A percentile compares a stretch with the other conserved stretches of the same genome.
phyloP scores from a whole-genome alignment of 2,113 vertebrate genomes.

The Otocyon megalotis region DNA sequence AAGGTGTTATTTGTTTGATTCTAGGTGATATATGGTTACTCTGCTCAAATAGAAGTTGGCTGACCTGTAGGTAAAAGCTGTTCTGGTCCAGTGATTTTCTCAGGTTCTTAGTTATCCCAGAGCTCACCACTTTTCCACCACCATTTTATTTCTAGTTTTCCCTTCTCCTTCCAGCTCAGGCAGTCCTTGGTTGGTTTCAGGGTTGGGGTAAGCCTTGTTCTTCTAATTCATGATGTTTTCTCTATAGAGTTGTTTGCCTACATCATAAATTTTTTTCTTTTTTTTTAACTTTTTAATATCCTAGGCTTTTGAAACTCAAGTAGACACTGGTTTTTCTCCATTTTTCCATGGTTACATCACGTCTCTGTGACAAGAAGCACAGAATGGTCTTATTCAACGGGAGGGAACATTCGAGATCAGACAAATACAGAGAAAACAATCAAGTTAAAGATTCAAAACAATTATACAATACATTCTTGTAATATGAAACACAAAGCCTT shows the following conservation, averaged over 20 bases:
- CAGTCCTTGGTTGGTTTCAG: background rate
- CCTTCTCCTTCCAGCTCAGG: background rate
- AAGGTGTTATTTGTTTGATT: background rate
- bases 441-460: background rate
- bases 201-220: background rate
- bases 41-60: background rate
- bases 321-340: background rate
- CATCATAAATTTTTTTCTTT: background rate
- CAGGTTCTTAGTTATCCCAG: background rate
- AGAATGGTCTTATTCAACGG: background rate
- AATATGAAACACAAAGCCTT: background rate
- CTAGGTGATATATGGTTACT: background rate
- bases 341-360: background rate
- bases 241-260: background rate
- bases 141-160: background rate
- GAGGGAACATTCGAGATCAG: background rate
- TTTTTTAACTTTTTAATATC: background rate
- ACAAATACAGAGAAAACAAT: background rate
- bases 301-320: conserved; percentile 16
- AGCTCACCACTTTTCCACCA: background rate
- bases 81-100: background rate
- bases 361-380: background rate
- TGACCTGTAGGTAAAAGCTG: background rate
- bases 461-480: background rate
- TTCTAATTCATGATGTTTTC: background rate